Percentiles rank a stretch among this genome's conserved stretches.
Evolutionary conservation across 2,797 vertebrate genomes (phyloP).

Genomic region (Heliangelus exortis): DNA sequence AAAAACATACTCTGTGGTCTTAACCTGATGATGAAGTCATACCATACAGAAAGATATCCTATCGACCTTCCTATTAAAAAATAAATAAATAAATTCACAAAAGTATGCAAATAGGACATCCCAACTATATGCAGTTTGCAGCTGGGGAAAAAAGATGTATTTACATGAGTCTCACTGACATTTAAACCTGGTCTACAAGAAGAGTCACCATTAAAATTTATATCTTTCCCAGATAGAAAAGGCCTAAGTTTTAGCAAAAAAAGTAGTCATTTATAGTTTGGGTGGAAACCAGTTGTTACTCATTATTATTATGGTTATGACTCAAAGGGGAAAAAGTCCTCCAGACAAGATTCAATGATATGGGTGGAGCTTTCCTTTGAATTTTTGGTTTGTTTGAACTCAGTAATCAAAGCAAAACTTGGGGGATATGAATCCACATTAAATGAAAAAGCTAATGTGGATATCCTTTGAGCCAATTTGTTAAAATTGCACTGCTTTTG

Average conservation of each 20-base stretch:
- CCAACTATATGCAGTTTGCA: not conserved
- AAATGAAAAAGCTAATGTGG: not conserved
- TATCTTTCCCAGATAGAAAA: not conserved
- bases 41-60: not conserved
- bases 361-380: constrained; percentile 39
- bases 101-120: not conserved
- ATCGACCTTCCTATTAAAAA: not conserved
- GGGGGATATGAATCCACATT: not conserved
- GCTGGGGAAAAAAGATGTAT: not conserved
- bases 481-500: not conserved
- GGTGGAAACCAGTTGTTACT: constrained; percentile 47
- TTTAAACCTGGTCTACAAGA: not conserved
- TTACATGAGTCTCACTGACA: not conserved
- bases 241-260: constrained; percentile 3
- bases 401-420: constrained; percentile 5
- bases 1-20: not conserved
- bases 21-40: constrained; percentile 12
- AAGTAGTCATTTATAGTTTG: not conserved
- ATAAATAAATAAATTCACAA: not conserved
- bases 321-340: not conserved
- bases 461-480: not conserved
- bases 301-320: constrained; percentile 43
- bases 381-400: constrained; percentile 47
- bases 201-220: not conserved
- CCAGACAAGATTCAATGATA: constrained; percentile 21